Evolutionary conservation across 2,888 invertebrate genomes (phyloP).

Genomic region (Monoplex corrugatus): DNA sequence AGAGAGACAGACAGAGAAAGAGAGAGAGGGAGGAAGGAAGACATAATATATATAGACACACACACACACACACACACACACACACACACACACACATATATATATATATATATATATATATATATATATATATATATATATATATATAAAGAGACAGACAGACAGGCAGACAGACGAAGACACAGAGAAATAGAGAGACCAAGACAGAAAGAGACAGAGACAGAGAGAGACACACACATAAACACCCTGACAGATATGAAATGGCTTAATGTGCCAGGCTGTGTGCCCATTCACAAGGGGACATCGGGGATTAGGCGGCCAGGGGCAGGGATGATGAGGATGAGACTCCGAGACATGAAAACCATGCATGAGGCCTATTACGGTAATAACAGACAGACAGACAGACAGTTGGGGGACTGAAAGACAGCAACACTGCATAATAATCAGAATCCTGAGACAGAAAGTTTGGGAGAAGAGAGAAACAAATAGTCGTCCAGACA

Average conservation of each 20-base stretch:
- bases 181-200: neutral
- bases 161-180: neutral
- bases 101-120: neutral
- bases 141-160: neutral
- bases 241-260: neutral
- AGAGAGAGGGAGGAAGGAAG: neutral
- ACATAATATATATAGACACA: neutral
- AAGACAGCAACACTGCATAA: too few species aligned
- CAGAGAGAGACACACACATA: neutral
- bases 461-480: too few species aligned
- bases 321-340: too few species aligned
- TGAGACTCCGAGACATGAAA: too few species aligned
- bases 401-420: too few species aligned
- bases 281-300: too few species aligned
- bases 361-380: too few species aligned
- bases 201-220: neutral
- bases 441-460: too few species aligned
- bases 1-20: neutral
- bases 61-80: constrained; percentile 38
- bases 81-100: constrained; percentile 30
- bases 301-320: too few species aligned
- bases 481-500: too few species aligned
- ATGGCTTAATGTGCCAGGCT: too few species aligned
- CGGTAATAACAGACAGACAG: too few species aligned
- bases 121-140: neutral